Conservation (phyloP, 1,140 invertebrate species). For the Drosophila ambigua region DNA sequence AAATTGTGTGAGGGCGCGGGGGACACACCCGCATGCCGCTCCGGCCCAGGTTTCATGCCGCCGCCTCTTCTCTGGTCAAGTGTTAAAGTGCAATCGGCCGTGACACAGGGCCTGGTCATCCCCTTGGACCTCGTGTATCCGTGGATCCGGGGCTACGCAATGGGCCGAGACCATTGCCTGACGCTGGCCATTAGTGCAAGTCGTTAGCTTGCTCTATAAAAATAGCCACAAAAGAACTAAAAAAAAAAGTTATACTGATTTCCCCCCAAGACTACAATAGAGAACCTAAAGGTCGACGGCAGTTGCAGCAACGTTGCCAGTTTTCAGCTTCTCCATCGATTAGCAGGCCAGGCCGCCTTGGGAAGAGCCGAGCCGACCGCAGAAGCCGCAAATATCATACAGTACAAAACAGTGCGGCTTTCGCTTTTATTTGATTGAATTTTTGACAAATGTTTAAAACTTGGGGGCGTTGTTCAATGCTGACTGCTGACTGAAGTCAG, state of each 20-base stretch:
- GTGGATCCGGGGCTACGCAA: constrained; percentile 40
- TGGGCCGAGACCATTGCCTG: constrained; percentile 54
- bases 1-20: constrained; percentile 10
- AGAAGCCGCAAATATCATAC: constrained; percentile 61
- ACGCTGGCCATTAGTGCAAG: constrained; percentile 72
- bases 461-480: constrained; percentile 66
- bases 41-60: constrained; percentile 18
- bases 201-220: constrained; percentile 54
- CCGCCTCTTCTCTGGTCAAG: constrained; percentile 61
- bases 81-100: constrained; percentile 79
- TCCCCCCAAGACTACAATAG: constrained; percentile 7
- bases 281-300: constrained; percentile 20
- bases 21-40: constrained; percentile 38
- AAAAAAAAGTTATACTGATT: constrained; percentile 37
- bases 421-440: constrained; percentile 62
- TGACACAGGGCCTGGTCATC: constrained; percentile 48
- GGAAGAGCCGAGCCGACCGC: constrained; percentile 49
- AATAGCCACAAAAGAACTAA: constrained; percentile 46
- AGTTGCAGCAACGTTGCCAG: constrained; percentile 48
- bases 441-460: constrained; percentile 58
- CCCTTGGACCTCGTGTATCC: constrained; percentile 1
- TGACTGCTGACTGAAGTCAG: constrained; percentile 22
- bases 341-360: constrained; percentile 55
- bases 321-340: constrained; percentile 73
- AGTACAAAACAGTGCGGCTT: constrained; percentile 44